phyloP scores from a whole-genome alignment of 2,888 invertebrate species.

The Drosophila quinaria region DNA sequence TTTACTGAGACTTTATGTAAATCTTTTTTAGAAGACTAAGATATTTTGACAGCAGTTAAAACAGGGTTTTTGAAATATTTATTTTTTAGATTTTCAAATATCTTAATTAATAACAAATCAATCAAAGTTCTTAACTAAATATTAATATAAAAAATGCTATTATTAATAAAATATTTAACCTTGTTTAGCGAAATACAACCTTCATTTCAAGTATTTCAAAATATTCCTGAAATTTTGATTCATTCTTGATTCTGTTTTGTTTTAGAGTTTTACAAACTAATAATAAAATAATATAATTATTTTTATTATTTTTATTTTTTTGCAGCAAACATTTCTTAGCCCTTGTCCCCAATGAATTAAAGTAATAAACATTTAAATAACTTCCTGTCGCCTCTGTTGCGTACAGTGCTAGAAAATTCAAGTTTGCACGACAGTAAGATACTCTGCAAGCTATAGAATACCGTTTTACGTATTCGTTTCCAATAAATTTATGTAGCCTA shows the following conservation, averaged over 20 bases:
- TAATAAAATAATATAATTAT: neutral
- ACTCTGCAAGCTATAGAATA: neutral
- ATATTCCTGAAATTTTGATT: too few relatives aligned
- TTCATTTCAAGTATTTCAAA: too few relatives aligned
- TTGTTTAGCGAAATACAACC: too few relatives aligned
- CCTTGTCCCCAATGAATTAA: neutral
- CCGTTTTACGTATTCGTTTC: neutral
- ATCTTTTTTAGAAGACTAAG: neutral
- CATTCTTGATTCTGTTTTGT: too few relatives aligned
- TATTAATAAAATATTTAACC: too few relatives aligned
- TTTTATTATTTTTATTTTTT: neutral
- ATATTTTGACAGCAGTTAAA: too few relatives aligned
- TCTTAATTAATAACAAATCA: too few relatives aligned
- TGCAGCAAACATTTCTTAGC: neutral
- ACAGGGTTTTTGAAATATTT: too few relatives aligned
- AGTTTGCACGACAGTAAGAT: neutral
- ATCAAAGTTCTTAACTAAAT: too few relatives aligned
- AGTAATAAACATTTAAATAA: constrained; percentile 61
- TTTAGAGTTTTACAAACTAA: neutral
- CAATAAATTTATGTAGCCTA: neutral
- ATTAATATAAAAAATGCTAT: too few relatives aligned
- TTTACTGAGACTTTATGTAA: neutral
- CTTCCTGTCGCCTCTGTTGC: constrained; percentile 46
- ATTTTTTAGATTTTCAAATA: neutral
- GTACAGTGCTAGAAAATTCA: constrained; percentile 48